Conservation (phyloP, 2,797 vertebrate genomes). For the Epinephelus coioides region DNA sequence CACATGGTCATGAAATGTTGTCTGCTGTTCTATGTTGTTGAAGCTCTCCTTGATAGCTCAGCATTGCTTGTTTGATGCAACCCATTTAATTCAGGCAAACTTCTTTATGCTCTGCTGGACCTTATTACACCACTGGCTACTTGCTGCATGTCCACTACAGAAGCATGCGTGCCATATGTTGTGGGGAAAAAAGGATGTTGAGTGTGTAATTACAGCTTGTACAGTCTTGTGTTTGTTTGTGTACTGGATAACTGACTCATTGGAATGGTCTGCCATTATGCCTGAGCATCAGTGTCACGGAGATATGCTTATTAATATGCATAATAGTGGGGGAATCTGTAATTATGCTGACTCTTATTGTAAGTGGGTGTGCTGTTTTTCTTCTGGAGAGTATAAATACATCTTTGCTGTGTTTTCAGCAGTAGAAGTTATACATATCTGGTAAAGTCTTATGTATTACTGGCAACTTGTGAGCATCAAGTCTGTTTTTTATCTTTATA, state of each 20-base stretch:
- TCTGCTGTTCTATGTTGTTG: conserved; percentile 42
- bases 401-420: background rate
- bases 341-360: background rate
- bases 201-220: background rate
- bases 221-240: background rate
- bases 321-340: background rate
- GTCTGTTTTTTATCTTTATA: conserved; percentile 8
- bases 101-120: conserved; percentile 43
- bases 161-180: conserved; percentile 27
- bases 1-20: conserved; percentile 55
- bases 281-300: background rate
- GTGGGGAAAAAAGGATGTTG: background rate
- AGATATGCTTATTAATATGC: conserved; percentile 11
- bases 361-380: background rate
- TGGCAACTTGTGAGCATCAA: background rate
- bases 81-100: conserved; percentile 59
- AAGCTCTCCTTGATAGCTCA: conserved; percentile 33
- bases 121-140: conserved; percentile 37
- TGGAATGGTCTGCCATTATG: background rate
- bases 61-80: conserved; percentile 48
- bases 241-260: conserved; percentile 2
- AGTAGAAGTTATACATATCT: background rate
- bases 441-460: background rate
- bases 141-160: conserved; percentile 12
- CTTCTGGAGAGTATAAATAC: background rate